phyloP scores from a whole-genome alignment of 2,888 invertebrate genomes.

The Pegoplata infirma region DNA sequence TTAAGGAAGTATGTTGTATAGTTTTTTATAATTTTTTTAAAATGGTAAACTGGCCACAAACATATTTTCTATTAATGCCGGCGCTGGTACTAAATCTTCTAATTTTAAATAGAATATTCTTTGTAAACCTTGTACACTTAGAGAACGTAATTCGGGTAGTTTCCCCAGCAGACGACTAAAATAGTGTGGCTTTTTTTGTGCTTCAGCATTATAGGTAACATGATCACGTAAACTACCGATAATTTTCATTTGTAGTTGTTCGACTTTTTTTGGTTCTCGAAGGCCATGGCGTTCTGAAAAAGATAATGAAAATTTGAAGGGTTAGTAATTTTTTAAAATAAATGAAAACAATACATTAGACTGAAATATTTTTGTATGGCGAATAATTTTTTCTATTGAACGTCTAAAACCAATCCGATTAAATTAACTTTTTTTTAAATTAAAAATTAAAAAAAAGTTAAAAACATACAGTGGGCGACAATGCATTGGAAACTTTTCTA shows the following conservation, averaged over 20 bases:
- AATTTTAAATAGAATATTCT: constrained; percentile 96
- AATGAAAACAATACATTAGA: no score
- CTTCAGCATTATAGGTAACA: constrained; percentile 94
- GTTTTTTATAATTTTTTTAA: constrained; percentile 74
- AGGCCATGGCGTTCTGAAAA: constrained; percentile 93
- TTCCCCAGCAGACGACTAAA: constrained; percentile 95
- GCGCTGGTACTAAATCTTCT: constrained; percentile 94
- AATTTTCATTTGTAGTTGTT: constrained; percentile 97
- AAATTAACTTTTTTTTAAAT: no score
- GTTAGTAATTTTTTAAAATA: no score
- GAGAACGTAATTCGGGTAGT: constrained; percentile 93
- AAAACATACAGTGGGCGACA: no score
- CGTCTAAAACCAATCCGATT: no score
- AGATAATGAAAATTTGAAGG: no score
- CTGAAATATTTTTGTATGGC: no score
- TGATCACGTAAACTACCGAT: constrained; percentile 97
- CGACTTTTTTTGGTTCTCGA: constrained; percentile 93
- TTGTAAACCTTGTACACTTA: constrained; percentile 95
- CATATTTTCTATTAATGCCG: constrained; percentile 96
- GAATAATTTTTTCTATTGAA: no score
- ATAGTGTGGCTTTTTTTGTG: constrained; percentile 93
- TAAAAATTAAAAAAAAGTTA: no score
- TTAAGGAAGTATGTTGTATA: not conserved
- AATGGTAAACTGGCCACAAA: constrained; percentile 96
- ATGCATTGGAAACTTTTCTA: no score